A percentile compares a stretch with the other conserved stretches of the same genome.
phyloP scores from a whole-genome alignment of 2,888 invertebrate genomes.

The Xanthorhoe designata region DNA sequence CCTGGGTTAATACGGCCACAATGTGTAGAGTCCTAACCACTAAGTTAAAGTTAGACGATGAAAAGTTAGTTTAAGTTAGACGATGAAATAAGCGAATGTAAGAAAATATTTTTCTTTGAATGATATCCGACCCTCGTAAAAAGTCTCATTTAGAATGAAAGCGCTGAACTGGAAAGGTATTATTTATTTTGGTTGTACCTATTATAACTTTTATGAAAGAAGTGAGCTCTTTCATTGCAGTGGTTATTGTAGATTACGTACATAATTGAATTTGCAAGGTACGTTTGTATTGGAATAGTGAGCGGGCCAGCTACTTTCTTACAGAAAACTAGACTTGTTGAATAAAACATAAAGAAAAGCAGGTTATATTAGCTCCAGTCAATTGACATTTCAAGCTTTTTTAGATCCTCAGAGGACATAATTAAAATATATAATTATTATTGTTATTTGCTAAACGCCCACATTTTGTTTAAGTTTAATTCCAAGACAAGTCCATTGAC shows the following conservation, averaged over 20 bases:
- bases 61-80: no score
- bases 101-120: constrained; percentile 10
- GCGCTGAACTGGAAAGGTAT: constrained; percentile 7
- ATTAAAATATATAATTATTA: no score
- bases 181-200: constrained; percentile 31
- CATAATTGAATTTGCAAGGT: constrained; percentile 32
- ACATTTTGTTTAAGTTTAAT: no score
- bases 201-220: constrained; percentile 28
- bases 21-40: constrained; percentile 91
- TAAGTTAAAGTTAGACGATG: no score
- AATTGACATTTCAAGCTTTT: no score
- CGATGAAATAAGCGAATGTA: constrained; percentile 67
- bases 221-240: constrained; percentile 31
- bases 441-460: no score
- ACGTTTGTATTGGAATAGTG: constrained; percentile 16
- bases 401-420: no score
- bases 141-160: constrained; percentile 16
- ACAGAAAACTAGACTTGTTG: no score
- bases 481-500: no score
- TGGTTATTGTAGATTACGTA: constrained; percentile 29
- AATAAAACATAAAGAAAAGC: no score
- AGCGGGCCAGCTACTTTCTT: constrained; percentile 1
- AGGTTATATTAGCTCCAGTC: no score
- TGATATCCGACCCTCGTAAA: constrained; percentile 26
- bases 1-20: constrained; percentile 92